Evolutionary conservation across 1,140 invertebrate species (phyloP), one percentile per base, ranked within the genome.

Genomic region (Teleogryllus occipitalis): DNA sequence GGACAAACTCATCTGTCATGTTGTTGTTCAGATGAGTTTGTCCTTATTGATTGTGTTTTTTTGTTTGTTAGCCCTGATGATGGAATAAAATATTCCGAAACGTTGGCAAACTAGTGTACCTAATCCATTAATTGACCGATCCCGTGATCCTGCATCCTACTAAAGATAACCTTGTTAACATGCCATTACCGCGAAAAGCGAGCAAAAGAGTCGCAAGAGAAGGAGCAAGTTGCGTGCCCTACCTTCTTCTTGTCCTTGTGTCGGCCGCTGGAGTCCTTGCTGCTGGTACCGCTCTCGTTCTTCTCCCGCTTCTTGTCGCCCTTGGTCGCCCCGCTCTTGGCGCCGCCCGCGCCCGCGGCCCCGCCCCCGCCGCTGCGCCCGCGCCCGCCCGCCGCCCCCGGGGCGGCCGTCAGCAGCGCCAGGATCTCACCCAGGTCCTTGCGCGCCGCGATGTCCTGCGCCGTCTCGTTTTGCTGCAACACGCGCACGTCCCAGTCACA

Each of bases 361-460:
- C 80, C 86, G 85, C 75, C 81, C 18, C 46, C 10, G 14, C 49
- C 54, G 75, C 79, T 78, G 18, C 74, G 85, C 82, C 78, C 83
- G 77, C 81, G 84, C 81, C 83, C 82, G 47, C 90, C 89, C 77
- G 87, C 87, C 72, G 88, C 89, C 84, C 91, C 86, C 15, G 49
- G 8, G 8, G 49, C 49, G 48, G 90, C 91, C 81, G 91, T 90
- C 8, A 96, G 88, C 76, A 96, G 93, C 81, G 90, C 89, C 48
- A 96, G 89, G 54, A 97, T 95, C 85, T 97, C 95, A 8, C 89
- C 87, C 47, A 95, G 89, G 81, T 93, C 93, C 85, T 99, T 99
- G 49, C 97, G 88, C 8, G 90, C 87, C 0, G 96, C 95, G 81
- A 98, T 98, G 83, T 97, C 96, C 82, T 92, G 89, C 0, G 97